Percentiles rank a stretch among this genome's conserved stretches.
Conservation (phyloP, 2,797 vertebrate genomes). For the Sylvilagus floridanus region DNA sequence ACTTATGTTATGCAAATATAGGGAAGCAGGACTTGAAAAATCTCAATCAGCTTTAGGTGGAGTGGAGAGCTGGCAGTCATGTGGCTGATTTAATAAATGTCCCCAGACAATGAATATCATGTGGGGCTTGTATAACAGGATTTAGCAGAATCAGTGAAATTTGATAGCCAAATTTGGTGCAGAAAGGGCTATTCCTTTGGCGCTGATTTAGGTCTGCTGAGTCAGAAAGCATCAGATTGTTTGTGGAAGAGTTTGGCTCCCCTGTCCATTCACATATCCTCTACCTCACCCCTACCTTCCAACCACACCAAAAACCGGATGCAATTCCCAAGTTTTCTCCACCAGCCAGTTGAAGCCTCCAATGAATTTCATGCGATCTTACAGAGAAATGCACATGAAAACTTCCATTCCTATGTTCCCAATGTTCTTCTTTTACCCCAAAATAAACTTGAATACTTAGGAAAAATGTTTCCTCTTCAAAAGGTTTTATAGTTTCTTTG, state of each 20-base stretch:
- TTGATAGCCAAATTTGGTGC: not conserved
- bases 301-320: not conserved
- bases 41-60: not conserved
- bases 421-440: not conserved
- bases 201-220: not conserved
- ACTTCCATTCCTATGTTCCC: not conserved
- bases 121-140: not conserved
- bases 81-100: constrained; percentile 36
- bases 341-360: fast-evolving
- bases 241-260: not conserved
- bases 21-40: constrained; percentile 19
- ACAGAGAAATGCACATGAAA: not conserved
- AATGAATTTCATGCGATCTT: not conserved
- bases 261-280: not conserved
- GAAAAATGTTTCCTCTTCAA: constrained; percentile 1
- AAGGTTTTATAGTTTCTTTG: constrained; percentile 34
- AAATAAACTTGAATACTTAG: constrained; percentile 14
- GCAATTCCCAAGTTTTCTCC: not conserved
- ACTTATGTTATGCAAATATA: not conserved
- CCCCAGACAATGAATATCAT: constrained; percentile 18
- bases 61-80: not conserved
- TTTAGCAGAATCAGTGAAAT: constrained; percentile 1
- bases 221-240: not conserved
- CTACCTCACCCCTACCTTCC: not conserved
- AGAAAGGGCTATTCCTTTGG: not conserved